A percentile compares a stretch with the other conserved stretches of the same genome.
Conservation (phyloP, 2,888 invertebrate species). For the Ecdyonurus torrentis region DNA sequence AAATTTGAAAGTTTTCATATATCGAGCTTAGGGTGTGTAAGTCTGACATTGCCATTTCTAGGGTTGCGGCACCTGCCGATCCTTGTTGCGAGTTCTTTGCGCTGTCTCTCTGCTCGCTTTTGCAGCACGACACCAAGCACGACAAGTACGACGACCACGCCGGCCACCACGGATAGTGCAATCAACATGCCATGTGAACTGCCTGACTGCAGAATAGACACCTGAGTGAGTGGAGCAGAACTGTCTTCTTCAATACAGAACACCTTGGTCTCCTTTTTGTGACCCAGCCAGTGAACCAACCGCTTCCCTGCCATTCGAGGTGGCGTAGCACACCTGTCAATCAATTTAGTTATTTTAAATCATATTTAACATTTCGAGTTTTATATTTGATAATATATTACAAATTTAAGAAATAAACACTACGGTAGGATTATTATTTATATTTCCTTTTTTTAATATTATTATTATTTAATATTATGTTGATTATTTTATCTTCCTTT, state of each 20-base stretch:
- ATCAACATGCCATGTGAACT: background rate
- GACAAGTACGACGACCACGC: background rate
- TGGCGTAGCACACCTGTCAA: slow-evolving; percentile 34
- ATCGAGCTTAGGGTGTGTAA: background rate
- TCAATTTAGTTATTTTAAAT: too few relatives aligned
- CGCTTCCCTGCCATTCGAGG: slow-evolving; percentile 30
- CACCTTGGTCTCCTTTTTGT: background rate
- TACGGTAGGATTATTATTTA: background rate
- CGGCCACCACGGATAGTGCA: background rate
- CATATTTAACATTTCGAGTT: background rate
- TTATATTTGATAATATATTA: background rate
- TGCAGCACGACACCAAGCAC: background rate
- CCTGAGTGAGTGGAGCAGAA: background rate
- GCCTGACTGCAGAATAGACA: background rate
- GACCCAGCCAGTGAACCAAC: slow-evolving; percentile 31
- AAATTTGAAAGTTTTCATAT: background rate
- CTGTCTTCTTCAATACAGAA: background rate
- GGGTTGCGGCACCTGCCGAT: slow-evolving; percentile 2
- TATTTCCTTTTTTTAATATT: too few relatives aligned
- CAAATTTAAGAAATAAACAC: background rate
- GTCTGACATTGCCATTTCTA: slow-evolving; percentile 1
- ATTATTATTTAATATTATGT: too few relatives aligned
- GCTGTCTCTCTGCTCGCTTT: background rate
- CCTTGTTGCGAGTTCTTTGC: background rate
- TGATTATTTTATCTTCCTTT: too few relatives aligned